phyloP scores from a whole-genome alignment of 2,113 vertebrate species.

The Halichoerus grypus region DNA sequence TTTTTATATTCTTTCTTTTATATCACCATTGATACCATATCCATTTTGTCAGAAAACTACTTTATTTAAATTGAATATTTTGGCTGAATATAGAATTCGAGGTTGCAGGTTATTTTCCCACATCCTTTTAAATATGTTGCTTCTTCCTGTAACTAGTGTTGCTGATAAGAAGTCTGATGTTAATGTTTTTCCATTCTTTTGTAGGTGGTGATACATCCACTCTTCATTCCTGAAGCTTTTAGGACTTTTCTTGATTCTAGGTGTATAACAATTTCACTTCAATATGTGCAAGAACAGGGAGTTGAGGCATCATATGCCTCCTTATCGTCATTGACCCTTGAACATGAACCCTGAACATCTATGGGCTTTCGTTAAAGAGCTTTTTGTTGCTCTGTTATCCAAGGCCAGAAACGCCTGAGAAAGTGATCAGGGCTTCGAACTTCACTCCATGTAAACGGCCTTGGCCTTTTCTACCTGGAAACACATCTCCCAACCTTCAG shows the following conservation, averaged over 20 bases:
- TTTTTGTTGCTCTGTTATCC: too few species aligned
- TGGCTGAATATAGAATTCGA: background rate
- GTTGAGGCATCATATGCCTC: background rate
- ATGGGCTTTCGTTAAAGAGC: too few species aligned
- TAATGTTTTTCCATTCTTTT: constrained; percentile 41
- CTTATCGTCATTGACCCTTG: background rate
- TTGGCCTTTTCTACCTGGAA: too few species aligned
- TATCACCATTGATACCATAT: background rate
- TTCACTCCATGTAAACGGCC: too few species aligned
- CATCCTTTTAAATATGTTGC: background rate
- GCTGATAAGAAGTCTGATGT: constrained; percentile 21
- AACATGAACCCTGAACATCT: too few species aligned
- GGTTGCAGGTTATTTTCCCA: background rate
- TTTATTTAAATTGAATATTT: constrained; percentile 45
- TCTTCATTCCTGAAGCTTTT: background rate
- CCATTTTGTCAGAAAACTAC: constrained; percentile 39
- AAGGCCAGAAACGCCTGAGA: too few species aligned
- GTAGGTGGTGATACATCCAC: background rate
- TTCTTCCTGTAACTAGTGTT: constrained; percentile 44
- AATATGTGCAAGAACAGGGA: background rate
- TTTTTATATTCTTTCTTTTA: constrained; percentile 1
- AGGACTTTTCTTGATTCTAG: background rate
- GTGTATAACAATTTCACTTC: constrained; percentile 44
- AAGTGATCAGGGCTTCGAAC: too few species aligned
- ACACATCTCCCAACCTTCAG: too few species aligned